A percentile compares a stretch with the other conserved stretches of the same genome.
Conservation (phyloP, 2,888 invertebrate species). For the Osmoderma eremita region DNA sequence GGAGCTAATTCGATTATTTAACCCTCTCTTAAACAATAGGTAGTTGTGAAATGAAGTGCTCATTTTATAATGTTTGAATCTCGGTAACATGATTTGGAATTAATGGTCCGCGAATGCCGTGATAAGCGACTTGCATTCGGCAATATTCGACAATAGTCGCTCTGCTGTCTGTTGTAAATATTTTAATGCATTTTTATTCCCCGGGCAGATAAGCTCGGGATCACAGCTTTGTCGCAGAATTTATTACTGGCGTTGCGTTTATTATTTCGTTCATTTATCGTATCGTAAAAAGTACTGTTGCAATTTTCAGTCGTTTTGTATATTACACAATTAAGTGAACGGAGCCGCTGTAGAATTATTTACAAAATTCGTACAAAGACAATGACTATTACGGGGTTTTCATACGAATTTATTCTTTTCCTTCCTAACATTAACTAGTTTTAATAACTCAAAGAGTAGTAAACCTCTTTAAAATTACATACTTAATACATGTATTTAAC, state of each 20-base stretch:
- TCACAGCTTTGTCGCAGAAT: conserved; percentile 42
- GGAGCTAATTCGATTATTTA: conserved; percentile 65
- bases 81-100: conserved; percentile 65
- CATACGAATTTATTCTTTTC: background rate
- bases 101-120: conserved; percentile 64
- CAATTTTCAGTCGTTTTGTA: conserved; percentile 29
- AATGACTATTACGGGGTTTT: conserved; percentile 1
- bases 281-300: conserved; percentile 35
- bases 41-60: conserved; percentile 66
- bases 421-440: background rate
- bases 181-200: conserved; percentile 61
- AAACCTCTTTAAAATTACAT: background rate
- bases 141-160: conserved; percentile 51
- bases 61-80: conserved; percentile 66
- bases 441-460: background rate
- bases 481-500: too few relatives aligned
- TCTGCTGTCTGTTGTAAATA: conserved; percentile 54
- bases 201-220: conserved; percentile 41
- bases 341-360: conserved; percentile 6
- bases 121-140: conserved; percentile 60
- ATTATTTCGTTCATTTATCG: conserved; percentile 42
- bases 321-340: conserved; percentile 22
- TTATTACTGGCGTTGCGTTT: conserved; percentile 40
- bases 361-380: background rate
- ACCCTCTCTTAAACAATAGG: conserved; percentile 67